Base-by-base conservation (phyloP, 64 coral and sea anemone genomes). In the Catalaphyllia jardinei region DNA sequence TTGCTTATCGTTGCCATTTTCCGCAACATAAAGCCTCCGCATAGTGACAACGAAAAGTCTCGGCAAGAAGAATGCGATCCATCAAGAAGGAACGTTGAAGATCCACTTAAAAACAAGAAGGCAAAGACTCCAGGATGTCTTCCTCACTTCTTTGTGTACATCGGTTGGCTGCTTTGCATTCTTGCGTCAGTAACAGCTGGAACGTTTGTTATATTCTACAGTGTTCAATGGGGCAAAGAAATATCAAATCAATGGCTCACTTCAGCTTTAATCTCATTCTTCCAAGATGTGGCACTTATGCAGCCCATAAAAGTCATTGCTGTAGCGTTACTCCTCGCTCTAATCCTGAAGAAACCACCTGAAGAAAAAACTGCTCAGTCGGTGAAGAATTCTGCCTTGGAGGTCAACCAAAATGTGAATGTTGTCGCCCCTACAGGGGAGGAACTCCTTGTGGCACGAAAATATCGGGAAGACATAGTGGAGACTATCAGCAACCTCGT, bases 231-330 rank as follows among this genome's bases (percentile, higher is more conserved):
- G 95, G 95, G 95, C 2, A 79, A 83, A 18, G 95, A 97, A 77
- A 73, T 90, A 33, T 73, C 95, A 20, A 97, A 93, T 20, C 87
- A 97, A 60, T 97, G 95, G 95, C 71, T 97, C 54, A 97, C 95
- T 0, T 97, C 95, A 15, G 88, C 93, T 28, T 42, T 97, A 0
- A 87, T 97, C 6, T 93, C 95, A 2, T 86, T 91, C 8, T n/a
- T 97, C 60, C 91, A 97, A 91, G 95, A 97, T 54, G 83, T 97
- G 33, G 89, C 83, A 28, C 33, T 97, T 8, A 93, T 93, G 87
- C 95, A 97, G 30, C 95, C 95, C 0, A 90, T 97, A 31, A 97
- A 97, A 28, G 95, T 97, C 2, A 27, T 93, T 31, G 54, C 86
- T 38, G 52, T 97, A 10, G 85, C 95, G 0, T 49, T 97, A 9